These are phyloP conservation scores for Melospiza georgiana DNA, from an alignment of 2,113 vertebrate species.

Conservation along the genomic window DNA sequence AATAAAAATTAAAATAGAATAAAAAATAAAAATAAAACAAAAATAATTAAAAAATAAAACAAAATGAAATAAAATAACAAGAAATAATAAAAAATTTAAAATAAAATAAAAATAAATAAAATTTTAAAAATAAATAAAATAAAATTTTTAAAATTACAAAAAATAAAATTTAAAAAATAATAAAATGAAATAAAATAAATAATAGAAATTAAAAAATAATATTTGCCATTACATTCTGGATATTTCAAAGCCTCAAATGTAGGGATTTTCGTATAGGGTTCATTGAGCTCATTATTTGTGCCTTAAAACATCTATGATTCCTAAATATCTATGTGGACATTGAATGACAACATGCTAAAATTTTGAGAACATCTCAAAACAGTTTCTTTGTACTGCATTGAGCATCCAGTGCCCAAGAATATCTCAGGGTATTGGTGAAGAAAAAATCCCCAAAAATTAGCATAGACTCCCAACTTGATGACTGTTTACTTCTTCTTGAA, in stretches of 20 bases:
- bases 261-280: not conserved
- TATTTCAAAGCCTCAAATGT: not conserved
- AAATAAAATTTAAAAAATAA: not conserved
- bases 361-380: not conserved
- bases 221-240: not conserved
- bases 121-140: not conserved
- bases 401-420: not conserved
- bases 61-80: not conserved
- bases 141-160: too few species aligned
- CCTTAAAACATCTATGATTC: not conserved
- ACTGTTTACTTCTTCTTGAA: not conserved
- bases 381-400: not conserved
- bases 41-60: not conserved
- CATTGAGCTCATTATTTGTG: not conserved
- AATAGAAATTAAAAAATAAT: not conserved
- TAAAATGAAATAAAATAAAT: not conserved
- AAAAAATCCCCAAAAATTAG: not conserved
- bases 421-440: not conserved
- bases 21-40: not conserved
- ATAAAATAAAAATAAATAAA: not conserved
- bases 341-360: not conserved
- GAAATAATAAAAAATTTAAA: not conserved
- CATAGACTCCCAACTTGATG: not conserved
- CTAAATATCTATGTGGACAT: not conserved
- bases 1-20: too few species aligned